Evolutionary conservation across 2,113 vertebrate genomes (phyloP).

Genomic region (Triplophysa tibetana): DNA sequence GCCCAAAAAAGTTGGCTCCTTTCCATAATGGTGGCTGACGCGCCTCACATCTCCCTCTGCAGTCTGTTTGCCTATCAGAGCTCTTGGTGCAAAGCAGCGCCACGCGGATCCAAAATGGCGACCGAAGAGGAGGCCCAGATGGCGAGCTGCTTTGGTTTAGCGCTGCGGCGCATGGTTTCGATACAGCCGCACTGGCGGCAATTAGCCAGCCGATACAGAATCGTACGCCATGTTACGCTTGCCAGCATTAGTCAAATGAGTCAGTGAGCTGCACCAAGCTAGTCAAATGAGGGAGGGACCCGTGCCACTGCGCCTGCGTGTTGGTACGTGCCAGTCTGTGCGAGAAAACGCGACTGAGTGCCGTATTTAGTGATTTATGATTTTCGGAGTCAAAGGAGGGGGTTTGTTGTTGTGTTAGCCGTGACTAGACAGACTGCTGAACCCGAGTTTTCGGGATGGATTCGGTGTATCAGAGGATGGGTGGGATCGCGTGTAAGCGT

Average conservation of each 20-base stretch:
- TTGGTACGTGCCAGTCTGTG: slow-evolving; percentile 40
- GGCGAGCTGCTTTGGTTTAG: slow-evolving; percentile 37
- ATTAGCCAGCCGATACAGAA: slow-evolving; percentile 54
- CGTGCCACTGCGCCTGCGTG: slow-evolving; percentile 40
- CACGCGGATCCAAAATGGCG: slow-evolving; percentile 52
- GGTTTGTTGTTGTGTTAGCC: not conserved
- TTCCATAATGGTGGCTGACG: slow-evolving; percentile 38
- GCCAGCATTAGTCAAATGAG: slow-evolving; percentile 59
- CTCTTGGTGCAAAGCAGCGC: slow-evolving; percentile 30
- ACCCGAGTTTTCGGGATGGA: slow-evolving; percentile 19
- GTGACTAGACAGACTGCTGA: slow-evolving; percentile 19
- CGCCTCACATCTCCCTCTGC: slow-evolving; percentile 35
- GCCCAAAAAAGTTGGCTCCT: not conserved
- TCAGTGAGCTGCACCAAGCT: slow-evolving; percentile 42
- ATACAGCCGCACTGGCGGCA: slow-evolving; percentile 36
- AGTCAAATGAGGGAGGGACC: slow-evolving; percentile 49
- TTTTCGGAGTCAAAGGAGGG: not conserved
- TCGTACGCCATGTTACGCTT: slow-evolving; percentile 47
- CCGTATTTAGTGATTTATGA: slow-evolving; percentile 33
- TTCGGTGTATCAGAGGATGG: slow-evolving; percentile 17
- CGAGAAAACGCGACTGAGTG: slow-evolving; percentile 25
- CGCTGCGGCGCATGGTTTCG: slow-evolving; percentile 18
- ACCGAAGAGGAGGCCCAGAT: slow-evolving; percentile 47
- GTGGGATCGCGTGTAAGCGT: slow-evolving; percentile 16
- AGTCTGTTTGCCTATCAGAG: slow-evolving; percentile 32